These are phyloP conservation scores for Tiliqua scincoides DNA, from an alignment of 2,113 vertebrate species.

Conservation along the genomic window DNA sequence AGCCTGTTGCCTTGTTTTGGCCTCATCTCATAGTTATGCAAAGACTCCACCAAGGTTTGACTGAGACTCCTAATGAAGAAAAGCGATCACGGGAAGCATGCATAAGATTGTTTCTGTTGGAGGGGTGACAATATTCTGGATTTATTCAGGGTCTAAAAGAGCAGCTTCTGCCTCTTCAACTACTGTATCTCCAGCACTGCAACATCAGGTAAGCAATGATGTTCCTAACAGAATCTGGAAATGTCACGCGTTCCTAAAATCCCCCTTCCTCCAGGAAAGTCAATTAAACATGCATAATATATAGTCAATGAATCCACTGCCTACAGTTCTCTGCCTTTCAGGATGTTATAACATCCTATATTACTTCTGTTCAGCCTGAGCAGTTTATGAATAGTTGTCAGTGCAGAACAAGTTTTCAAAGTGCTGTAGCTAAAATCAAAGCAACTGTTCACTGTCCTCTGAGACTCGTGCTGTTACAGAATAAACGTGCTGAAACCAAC, in stretches of 20 bases:
- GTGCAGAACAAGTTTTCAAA: background rate
- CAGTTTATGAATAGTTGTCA: conserved; percentile 35
- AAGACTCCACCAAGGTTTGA: background rate
- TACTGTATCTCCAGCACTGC: background rate
- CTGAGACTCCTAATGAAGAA: background rate
- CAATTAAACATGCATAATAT: background rate
- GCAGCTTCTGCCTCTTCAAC: background rate
- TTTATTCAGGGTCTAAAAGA: background rate
- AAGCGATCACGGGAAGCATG: background rate
- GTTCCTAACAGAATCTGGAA: background rate
- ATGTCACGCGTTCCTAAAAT: background rate
- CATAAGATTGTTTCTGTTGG: background rate
- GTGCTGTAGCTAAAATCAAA: conserved; percentile 37
- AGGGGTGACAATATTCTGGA: background rate
- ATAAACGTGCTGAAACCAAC: conserved; percentile 40
- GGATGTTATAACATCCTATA: background rate
- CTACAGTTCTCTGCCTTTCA: background rate
- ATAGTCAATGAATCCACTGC: background rate
- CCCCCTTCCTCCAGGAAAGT: background rate
- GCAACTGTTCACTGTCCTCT: conserved; percentile 20
- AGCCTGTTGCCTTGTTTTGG: background rate
- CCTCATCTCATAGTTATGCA: background rate
- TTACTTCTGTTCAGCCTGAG: conserved; percentile 25
- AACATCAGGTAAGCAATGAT: background rate
- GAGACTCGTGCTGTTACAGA: conserved; percentile 27